Conservation (phyloP, 2,113 vertebrate species). For the Pterophyllum scalare region DNA sequence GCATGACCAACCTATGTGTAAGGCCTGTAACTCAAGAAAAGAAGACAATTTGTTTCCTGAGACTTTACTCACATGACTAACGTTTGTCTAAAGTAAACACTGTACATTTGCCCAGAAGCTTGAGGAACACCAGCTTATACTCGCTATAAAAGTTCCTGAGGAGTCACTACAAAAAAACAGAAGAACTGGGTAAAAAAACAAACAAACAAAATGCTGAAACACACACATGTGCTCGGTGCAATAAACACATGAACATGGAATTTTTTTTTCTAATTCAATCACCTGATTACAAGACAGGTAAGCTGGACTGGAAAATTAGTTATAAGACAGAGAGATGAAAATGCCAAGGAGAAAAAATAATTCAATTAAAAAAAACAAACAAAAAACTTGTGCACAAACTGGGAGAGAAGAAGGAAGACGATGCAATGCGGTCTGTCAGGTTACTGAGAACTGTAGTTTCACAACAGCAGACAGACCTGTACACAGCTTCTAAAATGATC, state of each 20-base stretch:
- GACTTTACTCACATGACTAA: slow-evolving; percentile 48
- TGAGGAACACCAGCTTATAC: not conserved
- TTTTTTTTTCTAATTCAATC: slow-evolving; percentile 27
- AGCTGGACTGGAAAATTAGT: not conserved
- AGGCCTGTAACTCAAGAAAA: not conserved
- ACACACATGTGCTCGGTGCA: not conserved
- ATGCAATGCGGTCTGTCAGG: not conserved
- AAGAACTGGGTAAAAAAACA: not conserved
- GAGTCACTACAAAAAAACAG: not conserved
- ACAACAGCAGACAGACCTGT: not conserved
- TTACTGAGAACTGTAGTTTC: not conserved
- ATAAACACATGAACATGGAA: not conserved
- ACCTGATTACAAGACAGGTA: slow-evolving; percentile 30
- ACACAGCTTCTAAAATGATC: not conserved
- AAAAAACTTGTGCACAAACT: not conserved
- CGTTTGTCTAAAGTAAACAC: slow-evolving; percentile 41
- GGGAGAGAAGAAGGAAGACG: not conserved
- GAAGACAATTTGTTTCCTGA: slow-evolving; percentile 12
- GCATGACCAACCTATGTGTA: not conserved
- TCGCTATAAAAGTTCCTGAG: not conserved
- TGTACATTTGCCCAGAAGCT: not conserved
- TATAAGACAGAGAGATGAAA: not conserved
- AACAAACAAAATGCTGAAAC: not conserved
- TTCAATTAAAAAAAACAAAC: not conserved
- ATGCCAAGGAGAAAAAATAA: not conserved